Conservation (phyloP, 2,888 invertebrate species). For the Ophion ellenae region DNA sequence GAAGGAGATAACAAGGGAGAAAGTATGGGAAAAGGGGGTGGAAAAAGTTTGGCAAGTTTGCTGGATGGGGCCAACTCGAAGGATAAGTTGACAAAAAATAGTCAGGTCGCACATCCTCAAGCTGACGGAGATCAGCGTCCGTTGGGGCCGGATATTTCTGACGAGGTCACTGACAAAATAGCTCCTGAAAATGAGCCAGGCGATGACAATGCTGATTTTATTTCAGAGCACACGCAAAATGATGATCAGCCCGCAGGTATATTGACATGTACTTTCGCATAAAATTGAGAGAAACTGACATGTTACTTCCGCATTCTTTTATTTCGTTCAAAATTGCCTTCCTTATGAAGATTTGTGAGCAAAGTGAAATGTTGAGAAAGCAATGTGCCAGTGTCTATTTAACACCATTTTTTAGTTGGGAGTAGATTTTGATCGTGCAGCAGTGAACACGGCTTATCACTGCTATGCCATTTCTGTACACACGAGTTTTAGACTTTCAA, state of each 20-base stretch:
- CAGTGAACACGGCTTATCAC: too few relatives aligned
- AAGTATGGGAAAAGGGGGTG: neutral
- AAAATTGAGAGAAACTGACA: too few relatives aligned
- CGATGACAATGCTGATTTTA: slow-evolving; percentile 44
- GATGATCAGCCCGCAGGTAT: slow-evolving; percentile 40
- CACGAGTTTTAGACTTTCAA: too few relatives aligned
- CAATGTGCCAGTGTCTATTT: too few relatives aligned
- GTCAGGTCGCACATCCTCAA: neutral
- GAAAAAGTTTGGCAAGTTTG: neutral
- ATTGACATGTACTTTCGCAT: neutral
- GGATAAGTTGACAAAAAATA: neutral
- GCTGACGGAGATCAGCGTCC: neutral
- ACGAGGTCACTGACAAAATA: neutral
- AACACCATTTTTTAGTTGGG: too few relatives aligned
- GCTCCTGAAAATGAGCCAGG: neutral
- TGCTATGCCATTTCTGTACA: too few relatives aligned
- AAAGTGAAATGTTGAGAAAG: too few relatives aligned
- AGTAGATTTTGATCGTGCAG: too few relatives aligned
- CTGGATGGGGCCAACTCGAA: neutral
- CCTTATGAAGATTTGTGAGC: too few relatives aligned
- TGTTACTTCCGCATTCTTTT: too few relatives aligned
- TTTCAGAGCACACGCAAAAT: slow-evolving; percentile 68
- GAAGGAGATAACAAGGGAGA: neutral
- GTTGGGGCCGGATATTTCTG: neutral
- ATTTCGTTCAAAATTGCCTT: too few relatives aligned